Conservation (phyloP, 2,797 vertebrate species). For the Bufotes viridis region DNA sequence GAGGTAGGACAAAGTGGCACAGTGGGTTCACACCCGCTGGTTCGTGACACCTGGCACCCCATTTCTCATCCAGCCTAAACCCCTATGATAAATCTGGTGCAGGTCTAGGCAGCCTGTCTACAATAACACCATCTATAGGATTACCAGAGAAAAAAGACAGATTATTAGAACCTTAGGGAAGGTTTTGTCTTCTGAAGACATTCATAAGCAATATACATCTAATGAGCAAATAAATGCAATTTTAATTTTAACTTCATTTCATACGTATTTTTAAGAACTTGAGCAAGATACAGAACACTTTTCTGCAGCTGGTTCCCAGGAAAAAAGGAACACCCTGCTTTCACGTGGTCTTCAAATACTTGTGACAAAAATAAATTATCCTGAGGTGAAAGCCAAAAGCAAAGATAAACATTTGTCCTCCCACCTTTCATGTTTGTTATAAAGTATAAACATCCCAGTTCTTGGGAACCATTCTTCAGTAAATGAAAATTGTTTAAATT, state of each 20-base stretch:
- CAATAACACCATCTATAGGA: too few relatives aligned
- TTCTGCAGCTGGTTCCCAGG: slow-evolving; percentile 36
- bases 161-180: too few relatives aligned
- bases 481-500: not conserved
- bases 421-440: not conserved
- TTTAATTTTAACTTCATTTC: not conserved
- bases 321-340: slow-evolving; percentile 17
- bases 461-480: not conserved
- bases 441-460: slow-evolving; percentile 12
- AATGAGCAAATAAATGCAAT: not conserved
- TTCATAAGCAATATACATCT: not conserved
- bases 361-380: slow-evolving; percentile 43
- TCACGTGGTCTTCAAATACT: slow-evolving; percentile 31
- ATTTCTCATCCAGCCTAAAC: too few relatives aligned
- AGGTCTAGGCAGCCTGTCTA: too few relatives aligned
- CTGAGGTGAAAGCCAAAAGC: slow-evolving; percentile 28
- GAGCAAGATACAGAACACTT: not conserved
- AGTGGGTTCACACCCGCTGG: too few relatives aligned
- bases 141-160: too few relatives aligned
- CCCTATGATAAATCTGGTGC: too few relatives aligned
- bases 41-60: too few relatives aligned
- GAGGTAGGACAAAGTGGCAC: too few relatives aligned
- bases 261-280: not conserved
- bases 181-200: not conserved
- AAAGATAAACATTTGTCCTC: slow-evolving; percentile 41